A percentile compares a stretch with the other conserved stretches of the same genome.
These are phyloP conservation scores for Cephus pygmeus DNA, from an alignment of 2,888 invertebrate genomes.

Conservation along the genomic window DNA sequence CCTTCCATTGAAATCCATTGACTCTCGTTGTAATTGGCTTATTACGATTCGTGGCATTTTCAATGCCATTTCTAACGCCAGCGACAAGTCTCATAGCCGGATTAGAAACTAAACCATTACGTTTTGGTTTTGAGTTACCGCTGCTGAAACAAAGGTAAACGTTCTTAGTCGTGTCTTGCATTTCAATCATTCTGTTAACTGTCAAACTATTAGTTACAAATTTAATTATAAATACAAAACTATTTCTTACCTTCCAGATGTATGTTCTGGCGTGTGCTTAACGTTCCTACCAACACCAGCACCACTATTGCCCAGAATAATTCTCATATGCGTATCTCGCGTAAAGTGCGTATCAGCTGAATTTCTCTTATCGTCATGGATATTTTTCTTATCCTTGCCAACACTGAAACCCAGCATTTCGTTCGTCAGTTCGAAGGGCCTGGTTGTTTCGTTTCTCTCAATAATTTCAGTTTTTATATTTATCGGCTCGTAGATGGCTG, in stretches of 20 bases:
- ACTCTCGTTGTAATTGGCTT: slow-evolving; percentile 64
- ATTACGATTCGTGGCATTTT: slow-evolving; percentile 69
- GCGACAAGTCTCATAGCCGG: slow-evolving; percentile 86
- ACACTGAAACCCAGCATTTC: slow-evolving; percentile 61
- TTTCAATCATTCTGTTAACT: not conserved
- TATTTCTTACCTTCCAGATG: slow-evolving; percentile 48
- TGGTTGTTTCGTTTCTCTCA: slow-evolving; percentile 52
- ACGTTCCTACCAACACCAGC: slow-evolving; percentile 62
- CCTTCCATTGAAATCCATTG: slow-evolving; percentile 83
- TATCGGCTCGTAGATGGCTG: slow-evolving; percentile 61
- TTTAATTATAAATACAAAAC: not conserved
- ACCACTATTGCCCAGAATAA: slow-evolving; percentile 77
- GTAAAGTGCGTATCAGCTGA: slow-evolving; percentile 85
- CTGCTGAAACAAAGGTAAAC: slow-evolving; percentile 41
- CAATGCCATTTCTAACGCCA: slow-evolving; percentile 79
- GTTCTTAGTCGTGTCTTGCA: not conserved
- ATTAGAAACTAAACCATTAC: slow-evolving; percentile 88
- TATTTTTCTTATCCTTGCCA: slow-evolving; percentile 55
- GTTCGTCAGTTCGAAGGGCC: slow-evolving; percentile 62
- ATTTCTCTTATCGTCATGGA: slow-evolving; percentile 56
- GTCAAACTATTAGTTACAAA: not conserved
- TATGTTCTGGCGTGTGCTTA: slow-evolving; percentile 55
- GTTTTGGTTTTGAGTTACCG: slow-evolving; percentile 75
- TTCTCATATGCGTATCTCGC: slow-evolving; percentile 92
- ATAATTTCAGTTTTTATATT: slow-evolving; percentile 60